Conservation (phyloP, 2,888 invertebrate genomes). For the Xanthorhoe spadicearia region DNA sequence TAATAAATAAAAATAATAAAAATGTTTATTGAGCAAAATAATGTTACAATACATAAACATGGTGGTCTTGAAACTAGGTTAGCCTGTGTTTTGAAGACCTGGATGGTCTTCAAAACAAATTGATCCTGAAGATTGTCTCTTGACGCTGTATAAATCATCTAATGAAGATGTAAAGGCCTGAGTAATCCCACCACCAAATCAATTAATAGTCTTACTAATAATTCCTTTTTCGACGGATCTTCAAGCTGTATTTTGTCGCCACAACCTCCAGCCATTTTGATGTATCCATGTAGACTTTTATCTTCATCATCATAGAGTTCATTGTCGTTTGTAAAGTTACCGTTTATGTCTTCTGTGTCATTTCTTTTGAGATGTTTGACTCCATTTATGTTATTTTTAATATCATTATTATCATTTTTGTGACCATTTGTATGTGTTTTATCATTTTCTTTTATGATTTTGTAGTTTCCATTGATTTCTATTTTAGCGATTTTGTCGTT, state of each 20-base stretch:
- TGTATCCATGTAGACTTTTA: slow-evolving; percentile 68
- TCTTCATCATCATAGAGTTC: slow-evolving; percentile 49
- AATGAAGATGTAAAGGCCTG: not conserved
- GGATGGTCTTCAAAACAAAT: no score
- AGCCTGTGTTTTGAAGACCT: no score
- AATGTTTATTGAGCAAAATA: no score
- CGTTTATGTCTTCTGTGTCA: slow-evolving; percentile 30
- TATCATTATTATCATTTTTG: slow-evolving; percentile 14
- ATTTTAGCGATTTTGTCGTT: slow-evolving; percentile 34
- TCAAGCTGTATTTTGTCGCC: slow-evolving; percentile 71
- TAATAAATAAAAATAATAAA: no score
- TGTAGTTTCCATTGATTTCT: slow-evolving; percentile 17
- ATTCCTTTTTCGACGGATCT: slow-evolving; percentile 72
- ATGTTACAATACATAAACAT: no score
- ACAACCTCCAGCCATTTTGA: slow-evolving; percentile 69
- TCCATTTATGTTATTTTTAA: slow-evolving; percentile 24
- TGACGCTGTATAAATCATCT: no score
- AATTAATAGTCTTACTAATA: slow-evolving; percentile 62
- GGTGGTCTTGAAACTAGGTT: no score
- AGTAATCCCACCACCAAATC: slow-evolving; percentile 40
- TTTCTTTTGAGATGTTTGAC: not conserved
- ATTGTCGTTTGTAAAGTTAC: slow-evolving; percentile 40
- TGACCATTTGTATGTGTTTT: slow-evolving; percentile 29
- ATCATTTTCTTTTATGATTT: slow-evolving; percentile 27
- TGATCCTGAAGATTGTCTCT: no score